Base-by-base conservation (phyloP, 2,888 invertebrate genomes). In the Adelognathus sp. region DNA sequence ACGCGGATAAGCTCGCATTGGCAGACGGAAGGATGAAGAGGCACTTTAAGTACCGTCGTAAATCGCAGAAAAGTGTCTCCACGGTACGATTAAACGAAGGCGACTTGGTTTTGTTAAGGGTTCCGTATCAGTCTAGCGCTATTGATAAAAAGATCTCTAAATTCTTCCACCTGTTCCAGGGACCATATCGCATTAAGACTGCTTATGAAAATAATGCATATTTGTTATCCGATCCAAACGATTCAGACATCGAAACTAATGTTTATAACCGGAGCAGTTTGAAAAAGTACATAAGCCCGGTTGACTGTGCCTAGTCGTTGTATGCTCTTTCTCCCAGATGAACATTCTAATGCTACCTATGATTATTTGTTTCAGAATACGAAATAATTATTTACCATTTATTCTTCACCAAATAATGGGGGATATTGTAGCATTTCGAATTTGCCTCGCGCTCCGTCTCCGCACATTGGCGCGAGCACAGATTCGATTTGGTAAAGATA, bases 51-150 rank as follows among this genome's bases (percentile, higher is more conserved):
- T 46, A 46, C 9, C 46, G 46, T 4, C 16, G 11, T 0, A 14
- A 16, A 3, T 16, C n/a, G 2, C 46, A 46, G 9, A 46, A 18
- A 5, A 54, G 14, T 1, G 24, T 33, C 11, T 54, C 66, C 9
- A 1, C 6, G 4, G 18, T 69, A 11, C 1, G n/a, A 9, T 9
- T 75, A 1, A 7, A 39, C 2, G 14, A 7, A 16, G 67, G 46
- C 2, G 75, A 67, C 46, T 29, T 69, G 3, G 67, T 75, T 1
- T 18, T 75, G 0, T 2, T 75, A 2, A 6, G 67, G 3, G 75
- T 75, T 0, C 75, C 67, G 9, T 33, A 9, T 3, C 33, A 33
- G 11, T 33, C 33, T 0, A 7, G 9, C 2, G 16, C 50, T 9
- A 11, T 7, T 50, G 50, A 50, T 2, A 7, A 11, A 0, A 11